Evolutionary conservation across 1,140 invertebrate genomes (phyloP).

Genomic region (Aphidius ervi): DNA sequence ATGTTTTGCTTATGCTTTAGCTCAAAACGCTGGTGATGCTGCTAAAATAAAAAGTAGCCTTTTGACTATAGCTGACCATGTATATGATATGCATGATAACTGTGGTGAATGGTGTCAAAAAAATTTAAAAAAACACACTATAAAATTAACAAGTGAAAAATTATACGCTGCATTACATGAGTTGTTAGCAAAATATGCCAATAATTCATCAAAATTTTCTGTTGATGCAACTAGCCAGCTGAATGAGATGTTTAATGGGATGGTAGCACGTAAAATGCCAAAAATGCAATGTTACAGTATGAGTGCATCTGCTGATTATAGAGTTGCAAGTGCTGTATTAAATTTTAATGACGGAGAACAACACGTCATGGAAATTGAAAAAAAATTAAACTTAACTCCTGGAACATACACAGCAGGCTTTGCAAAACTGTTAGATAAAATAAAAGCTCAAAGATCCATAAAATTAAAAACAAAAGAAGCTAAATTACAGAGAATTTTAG

Average conservation of each 20-base stretch:
- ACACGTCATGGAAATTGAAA: constrained; percentile 15
- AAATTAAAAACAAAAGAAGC: neutral
- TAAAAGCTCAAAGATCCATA: neutral
- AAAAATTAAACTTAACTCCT: constrained; percentile 15
- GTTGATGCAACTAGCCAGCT: constrained; percentile 30
- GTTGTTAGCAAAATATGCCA: constrained; percentile 28
- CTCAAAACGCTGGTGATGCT: neutral
- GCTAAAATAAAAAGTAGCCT: neutral
- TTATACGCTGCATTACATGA: constrained; percentile 23
- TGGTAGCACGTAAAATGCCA: constrained; percentile 26
- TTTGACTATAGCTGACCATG: too few relatives aligned
- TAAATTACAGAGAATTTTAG: neutral
- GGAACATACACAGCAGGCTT: constrained; percentile 18
- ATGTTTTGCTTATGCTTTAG: constrained; percentile 7
- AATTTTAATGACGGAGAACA: constrained; percentile 27
- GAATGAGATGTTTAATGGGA: constrained; percentile 31
- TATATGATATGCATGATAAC: neutral
- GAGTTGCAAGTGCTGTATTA: constrained; percentile 24
- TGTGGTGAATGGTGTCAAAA: neutral
- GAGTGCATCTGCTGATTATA: constrained; percentile 27
- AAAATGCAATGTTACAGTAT: constrained; percentile 29
- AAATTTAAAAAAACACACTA: constrained; percentile 4
- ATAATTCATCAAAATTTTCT: constrained; percentile 28
- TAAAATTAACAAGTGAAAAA: constrained; percentile 21
- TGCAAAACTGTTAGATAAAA: constrained; percentile 1